Base-by-base conservation (phyloP, 2,888 invertebrate genomes). In the Reticulitermes lucifugus region DNA sequence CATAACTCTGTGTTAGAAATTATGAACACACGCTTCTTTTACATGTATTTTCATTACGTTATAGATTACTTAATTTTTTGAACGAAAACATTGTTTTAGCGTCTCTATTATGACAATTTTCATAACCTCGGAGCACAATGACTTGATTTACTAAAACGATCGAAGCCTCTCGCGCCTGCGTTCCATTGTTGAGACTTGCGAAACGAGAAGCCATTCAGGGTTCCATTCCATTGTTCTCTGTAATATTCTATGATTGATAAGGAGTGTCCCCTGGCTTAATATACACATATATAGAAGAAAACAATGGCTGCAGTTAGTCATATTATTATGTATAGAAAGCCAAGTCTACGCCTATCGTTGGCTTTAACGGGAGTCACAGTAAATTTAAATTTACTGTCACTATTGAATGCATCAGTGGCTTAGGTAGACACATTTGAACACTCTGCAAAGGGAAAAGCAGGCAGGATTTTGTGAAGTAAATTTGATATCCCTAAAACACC, bases 221-320 rank as follows among this genome's bases (percentile, higher is more conserved):
- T 18, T 55, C 25, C 25, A 18, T 77, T 55, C 51, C 51, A 55
- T 79, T 79, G 79, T 79, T 55, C 46, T 55, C 25, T 7, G 65
- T n/a, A 25, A 79, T 55, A 79, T 79, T 79, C 79, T 35, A n/a
- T 79, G 79, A 79, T 79, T 79, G 79, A 55, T 79, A 55, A 79
- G 46, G 51, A 79, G 79, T 79, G 46, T 43, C 79, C 46, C 51
- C 46, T 51, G 46, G 46, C 43, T 79, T 55, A 25, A 22, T 79
- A 79, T 79, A 79, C 22, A 79, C 79, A 55, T 41, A 75, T 41
- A 35, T 43, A 43, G 75, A 75, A 29, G 79, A 51, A 55, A 79
- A 79, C 51, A 79, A 79, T 51, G 29, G 79, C n/a, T 18, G 6
- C 6, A 77, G 75, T 77, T 77, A 77, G 41, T 77, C 75, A 77